Conservation (phyloP, 1,140 invertebrate genomes). For the Bombus cullumanus region DNA sequence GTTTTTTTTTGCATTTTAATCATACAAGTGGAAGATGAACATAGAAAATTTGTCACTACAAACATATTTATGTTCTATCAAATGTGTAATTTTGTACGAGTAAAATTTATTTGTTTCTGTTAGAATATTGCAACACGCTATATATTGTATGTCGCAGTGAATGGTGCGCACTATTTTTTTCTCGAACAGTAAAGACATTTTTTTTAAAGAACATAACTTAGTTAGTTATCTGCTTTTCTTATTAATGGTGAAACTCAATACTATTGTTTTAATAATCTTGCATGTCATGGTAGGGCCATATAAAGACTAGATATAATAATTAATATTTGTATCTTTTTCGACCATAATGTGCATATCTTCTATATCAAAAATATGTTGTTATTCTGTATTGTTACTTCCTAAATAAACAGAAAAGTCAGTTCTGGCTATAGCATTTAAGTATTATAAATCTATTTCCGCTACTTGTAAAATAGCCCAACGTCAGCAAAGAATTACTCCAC, state of each 20-base stretch:
- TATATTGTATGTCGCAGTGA: conserved; percentile 38
- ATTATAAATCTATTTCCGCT: conserved; percentile 62
- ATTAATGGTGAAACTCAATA: conserved; percentile 23
- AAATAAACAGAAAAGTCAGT: conserved; percentile 66
- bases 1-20: conserved; percentile 28
- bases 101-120: conserved; percentile 39
- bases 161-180: conserved; percentile 36
- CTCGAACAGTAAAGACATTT: conserved; percentile 28
- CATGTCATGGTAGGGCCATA: conserved; percentile 45
- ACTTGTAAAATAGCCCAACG: conserved; percentile 68
- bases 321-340: conserved; percentile 54
- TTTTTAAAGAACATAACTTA: conserved; percentile 21
- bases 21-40: conserved; percentile 35
- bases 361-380: conserved; percentile 78
- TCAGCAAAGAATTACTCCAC: conserved; percentile 66
- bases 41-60: conserved; percentile 27
- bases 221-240: conserved; percentile 3
- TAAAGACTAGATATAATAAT: conserved; percentile 54
- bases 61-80: conserved; percentile 39
- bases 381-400: conserved; percentile 71
- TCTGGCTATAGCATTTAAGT: conserved; percentile 66
- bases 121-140: conserved; percentile 39
- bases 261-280: conserved; percentile 38
- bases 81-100: conserved; percentile 33
- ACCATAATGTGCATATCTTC: conserved; percentile 67